Conservation (phyloP, 2,113 vertebrate species). For the Gobius niger region DNA sequence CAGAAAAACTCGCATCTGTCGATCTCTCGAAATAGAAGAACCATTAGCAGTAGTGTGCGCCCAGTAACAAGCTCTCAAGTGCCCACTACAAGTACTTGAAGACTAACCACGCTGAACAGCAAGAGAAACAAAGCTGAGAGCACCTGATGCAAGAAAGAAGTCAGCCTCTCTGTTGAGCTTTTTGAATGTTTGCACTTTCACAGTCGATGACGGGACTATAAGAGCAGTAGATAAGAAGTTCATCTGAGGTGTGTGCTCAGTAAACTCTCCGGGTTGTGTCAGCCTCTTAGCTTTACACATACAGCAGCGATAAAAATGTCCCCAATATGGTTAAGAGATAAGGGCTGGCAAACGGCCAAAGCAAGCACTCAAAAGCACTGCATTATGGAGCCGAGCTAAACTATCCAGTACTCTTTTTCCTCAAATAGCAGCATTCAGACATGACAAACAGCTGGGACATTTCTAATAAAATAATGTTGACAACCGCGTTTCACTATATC, state of each 20-base stretch:
- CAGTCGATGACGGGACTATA: conserved; percentile 14
- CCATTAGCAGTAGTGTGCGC: neutral
- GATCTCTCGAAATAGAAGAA: neutral
- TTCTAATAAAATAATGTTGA: no score
- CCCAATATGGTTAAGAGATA: conserved; percentile 45
- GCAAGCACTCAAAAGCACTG: conserved; percentile 14
- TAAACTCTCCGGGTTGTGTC: conserved; percentile 12
- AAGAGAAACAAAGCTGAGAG: neutral
- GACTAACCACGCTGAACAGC: neutral
- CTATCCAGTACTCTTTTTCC: neutral
- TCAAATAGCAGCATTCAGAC: no score
- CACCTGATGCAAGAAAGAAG: neutral
- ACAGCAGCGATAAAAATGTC: conserved; percentile 44
- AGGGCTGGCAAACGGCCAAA: conserved; percentile 37
- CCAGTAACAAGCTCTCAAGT: neutral
- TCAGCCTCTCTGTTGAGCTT: conserved; percentile 7
- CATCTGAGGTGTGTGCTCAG: conserved; percentile 34
- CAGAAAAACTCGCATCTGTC: no score
- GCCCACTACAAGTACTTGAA: neutral
- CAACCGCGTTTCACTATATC: no score
- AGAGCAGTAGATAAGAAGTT: conserved; percentile 30
- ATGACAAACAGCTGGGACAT: no score
- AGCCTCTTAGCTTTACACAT: conserved; percentile 41
- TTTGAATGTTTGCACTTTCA: conserved; percentile 27
- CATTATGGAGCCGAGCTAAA: conserved; percentile 19